These are phyloP conservation scores for Anoncus sp. DNA, from an alignment of 2,888 invertebrate genomes.

Conservation along the genomic window DNA sequence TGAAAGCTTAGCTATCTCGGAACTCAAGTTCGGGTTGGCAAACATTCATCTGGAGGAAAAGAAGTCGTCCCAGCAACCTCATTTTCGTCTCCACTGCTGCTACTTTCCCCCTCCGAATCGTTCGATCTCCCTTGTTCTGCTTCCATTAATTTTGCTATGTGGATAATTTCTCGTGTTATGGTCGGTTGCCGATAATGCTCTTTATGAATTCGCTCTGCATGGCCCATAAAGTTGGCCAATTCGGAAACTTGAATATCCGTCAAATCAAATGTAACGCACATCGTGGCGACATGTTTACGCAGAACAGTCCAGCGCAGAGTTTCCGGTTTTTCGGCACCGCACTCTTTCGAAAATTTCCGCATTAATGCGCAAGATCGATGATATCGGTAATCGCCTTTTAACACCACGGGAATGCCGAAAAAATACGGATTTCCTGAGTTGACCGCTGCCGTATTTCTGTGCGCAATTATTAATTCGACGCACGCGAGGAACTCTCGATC, in stretches of 20 bases:
- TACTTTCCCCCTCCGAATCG: background rate
- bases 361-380: conserved; percentile 54
- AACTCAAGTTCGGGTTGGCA: too few species aligned
- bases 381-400: conserved; percentile 43
- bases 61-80: too few species aligned
- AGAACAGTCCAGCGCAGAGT: conserved; percentile 60
- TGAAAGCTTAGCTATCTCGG: too few species aligned
- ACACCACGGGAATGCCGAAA: conserved; percentile 45
- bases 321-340: conserved; percentile 55
- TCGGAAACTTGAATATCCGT: conserved; percentile 34
- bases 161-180: conserved; percentile 60
- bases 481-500: conserved; percentile 7
- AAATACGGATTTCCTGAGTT: conserved; percentile 49
- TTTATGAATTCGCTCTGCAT: conserved; percentile 50
- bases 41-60: too few species aligned
- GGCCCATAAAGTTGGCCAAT: conserved; percentile 59
- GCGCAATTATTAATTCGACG: conserved; percentile 34
- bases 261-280: conserved; percentile 50
- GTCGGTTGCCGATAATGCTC: conserved; percentile 54
- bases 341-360: conserved; percentile 45
- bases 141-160: conserved; percentile 65
- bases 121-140: conserved; percentile 53
- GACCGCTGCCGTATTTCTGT: conserved; percentile 30
- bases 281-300: conserved; percentile 64
- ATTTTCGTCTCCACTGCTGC: too few species aligned